Percentiles rank a stretch among this genome's conserved stretches.
Evolutionary conservation across 2,888 invertebrate genomes (phyloP).

Genomic region (Ectemnius lituratus): DNA sequence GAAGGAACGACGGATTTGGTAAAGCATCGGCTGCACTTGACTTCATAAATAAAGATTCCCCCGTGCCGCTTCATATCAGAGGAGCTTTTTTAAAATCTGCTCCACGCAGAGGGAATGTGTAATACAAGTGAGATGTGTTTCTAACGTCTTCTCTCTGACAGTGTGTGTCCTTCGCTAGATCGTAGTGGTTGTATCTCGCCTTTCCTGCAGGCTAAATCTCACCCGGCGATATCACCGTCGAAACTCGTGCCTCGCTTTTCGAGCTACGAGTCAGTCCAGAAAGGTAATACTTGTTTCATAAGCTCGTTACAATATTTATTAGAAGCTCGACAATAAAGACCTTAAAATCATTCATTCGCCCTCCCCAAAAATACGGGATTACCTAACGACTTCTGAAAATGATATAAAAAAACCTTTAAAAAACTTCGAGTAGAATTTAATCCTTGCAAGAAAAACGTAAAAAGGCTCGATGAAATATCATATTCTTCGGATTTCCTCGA

Average conservation of each 20-base stretch:
- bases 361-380: too few relatives aligned
- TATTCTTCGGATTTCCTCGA: too few relatives aligned
- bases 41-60: conserved; percentile 71
- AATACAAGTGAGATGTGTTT: conserved; percentile 52
- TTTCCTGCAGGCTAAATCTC: conserved; percentile 26
- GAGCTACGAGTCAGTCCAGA: neutral
- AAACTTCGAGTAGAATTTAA: too few relatives aligned
- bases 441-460: too few relatives aligned
- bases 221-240: conserved; percentile 7
- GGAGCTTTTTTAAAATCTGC: conserved; percentile 65
- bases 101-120: conserved; percentile 67
- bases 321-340: neutral
- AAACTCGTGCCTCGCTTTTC: neutral
- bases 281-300: neutral
- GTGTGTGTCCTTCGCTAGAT: conserved; percentile 23
- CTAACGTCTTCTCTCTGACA: conserved; percentile 23
- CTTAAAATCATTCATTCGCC: too few relatives aligned
- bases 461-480: too few relatives aligned
- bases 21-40: conserved; percentile 58
- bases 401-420: too few relatives aligned
- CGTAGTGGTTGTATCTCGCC: conserved; percentile 27
- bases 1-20: conserved; percentile 52
- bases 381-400: too few relatives aligned
- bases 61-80: conserved; percentile 54
- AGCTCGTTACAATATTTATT: conserved; percentile 7